phyloP scores from a whole-genome alignment of 2,113 vertebrate genomes.

The Halcyon malimbica region DNA sequence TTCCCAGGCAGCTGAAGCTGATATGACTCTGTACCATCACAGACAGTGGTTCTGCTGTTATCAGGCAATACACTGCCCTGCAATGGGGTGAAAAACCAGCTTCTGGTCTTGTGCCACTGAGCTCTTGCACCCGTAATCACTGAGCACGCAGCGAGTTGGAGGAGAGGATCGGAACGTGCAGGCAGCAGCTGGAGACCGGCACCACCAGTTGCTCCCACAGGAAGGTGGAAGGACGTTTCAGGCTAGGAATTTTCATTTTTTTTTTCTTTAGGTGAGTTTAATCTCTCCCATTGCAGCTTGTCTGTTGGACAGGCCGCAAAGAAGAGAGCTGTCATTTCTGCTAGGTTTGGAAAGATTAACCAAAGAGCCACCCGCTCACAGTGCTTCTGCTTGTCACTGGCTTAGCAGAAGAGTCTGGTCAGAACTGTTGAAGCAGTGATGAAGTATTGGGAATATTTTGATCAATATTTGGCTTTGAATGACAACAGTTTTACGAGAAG shows the following conservation, averaged over 20 bases:
- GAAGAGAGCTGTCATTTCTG: background rate
- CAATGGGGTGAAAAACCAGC: background rate
- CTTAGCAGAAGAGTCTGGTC: background rate
- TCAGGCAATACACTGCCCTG: background rate
- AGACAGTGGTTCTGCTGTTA: background rate
- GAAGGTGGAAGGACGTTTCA: background rate
- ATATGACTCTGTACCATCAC: too few species aligned
- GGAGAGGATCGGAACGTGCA: background rate
- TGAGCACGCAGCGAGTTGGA: too few species aligned
- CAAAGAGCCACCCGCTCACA: background rate
- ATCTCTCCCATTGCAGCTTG: background rate
- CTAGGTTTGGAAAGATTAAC: background rate
- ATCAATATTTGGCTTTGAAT: background rate
- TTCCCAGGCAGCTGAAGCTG: background rate
- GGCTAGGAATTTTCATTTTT: background rate
- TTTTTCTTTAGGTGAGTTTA: background rate
- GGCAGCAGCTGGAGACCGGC: background rate
- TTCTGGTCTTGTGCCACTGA: background rate
- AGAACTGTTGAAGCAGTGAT: background rate
- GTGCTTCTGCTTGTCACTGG: background rate
- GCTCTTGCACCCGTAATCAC: background rate
- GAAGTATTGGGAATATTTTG: background rate
- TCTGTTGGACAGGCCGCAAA: background rate
- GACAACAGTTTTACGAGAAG: background rate
- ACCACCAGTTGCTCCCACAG: background rate